Evolutionary conservation across 2,888 invertebrate species (phyloP).

Genomic region (Drosophila trichaetosa): DNA sequence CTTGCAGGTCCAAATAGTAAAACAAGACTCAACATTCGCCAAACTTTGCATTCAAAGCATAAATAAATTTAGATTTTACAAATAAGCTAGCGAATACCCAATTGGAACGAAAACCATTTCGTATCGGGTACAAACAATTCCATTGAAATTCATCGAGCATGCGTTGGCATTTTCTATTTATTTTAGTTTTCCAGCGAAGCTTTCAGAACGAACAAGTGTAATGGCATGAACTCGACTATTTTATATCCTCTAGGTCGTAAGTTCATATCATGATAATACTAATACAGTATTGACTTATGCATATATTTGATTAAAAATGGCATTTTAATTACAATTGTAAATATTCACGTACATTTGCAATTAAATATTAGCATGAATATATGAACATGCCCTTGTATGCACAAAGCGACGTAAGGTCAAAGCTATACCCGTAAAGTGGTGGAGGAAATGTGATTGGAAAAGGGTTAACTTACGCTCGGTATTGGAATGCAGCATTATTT

Average conservation of each 20-base stretch:
- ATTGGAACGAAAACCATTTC: conserved; percentile 36
- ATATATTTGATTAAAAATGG: not conserved
- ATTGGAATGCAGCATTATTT: conserved; percentile 5
- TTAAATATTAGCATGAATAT: not conserved
- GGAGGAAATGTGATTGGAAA: not conserved
- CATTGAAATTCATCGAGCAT: conserved; percentile 48
- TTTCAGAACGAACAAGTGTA: not conserved
- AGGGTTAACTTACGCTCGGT: not conserved
- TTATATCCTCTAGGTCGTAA: not conserved
- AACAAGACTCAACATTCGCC: conserved; percentile 30
- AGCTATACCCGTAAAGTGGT: not conserved
- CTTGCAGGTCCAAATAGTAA: conserved; percentile 6
- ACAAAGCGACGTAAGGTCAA: not conserved
- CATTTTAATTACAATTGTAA: too few species aligned
- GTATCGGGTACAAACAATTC: conserved; percentile 31
- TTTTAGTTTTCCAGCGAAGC: conserved; percentile 5
- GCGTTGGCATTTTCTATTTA: conserved; percentile 34
- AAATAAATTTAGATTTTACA: conserved; percentile 41
- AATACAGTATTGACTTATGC: not conserved
- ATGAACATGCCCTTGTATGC: too few species aligned
- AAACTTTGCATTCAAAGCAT: conserved; percentile 43
- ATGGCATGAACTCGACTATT: not conserved
- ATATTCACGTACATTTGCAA: not conserved
- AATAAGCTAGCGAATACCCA: conserved; percentile 9
- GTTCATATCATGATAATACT: not conserved